phyloP scores from a whole-genome alignment of 1,140 invertebrate genomes.

The Aphis craccivora region DNA sequence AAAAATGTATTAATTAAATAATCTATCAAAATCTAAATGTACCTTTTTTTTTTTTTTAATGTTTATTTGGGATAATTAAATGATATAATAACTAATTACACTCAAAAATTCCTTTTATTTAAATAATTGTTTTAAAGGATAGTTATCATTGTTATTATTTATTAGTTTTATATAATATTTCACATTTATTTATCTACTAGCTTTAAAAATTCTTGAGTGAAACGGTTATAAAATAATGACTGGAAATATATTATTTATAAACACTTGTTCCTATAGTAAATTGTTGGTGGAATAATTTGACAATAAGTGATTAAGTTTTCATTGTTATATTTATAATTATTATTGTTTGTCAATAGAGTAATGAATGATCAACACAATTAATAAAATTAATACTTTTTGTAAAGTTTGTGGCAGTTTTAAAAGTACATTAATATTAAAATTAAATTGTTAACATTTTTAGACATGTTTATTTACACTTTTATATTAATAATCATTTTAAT shows the following conservation, averaged over 20 bases:
- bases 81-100: conserved; percentile 10
- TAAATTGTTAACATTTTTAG: neutral
- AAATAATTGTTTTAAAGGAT: neutral
- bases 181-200: neutral
- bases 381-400: neutral
- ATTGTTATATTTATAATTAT: neutral
- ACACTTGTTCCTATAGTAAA: conserved; percentile 1
- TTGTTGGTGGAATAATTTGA: conserved; percentile 11
- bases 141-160: neutral
- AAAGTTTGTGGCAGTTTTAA: neutral
- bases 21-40: neutral
- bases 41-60: conserved; percentile 20
- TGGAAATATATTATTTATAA: neutral
- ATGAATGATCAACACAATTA: neutral
- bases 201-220: neutral
- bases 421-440: neutral
- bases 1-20: neutral
- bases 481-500: neutral
- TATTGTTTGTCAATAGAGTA: neutral
- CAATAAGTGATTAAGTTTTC: neutral
- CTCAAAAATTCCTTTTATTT: neutral
- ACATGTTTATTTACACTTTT: neutral
- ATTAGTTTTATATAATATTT: neutral
- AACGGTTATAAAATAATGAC: neutral
- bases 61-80: neutral